Evolutionary conservation across 2,888 invertebrate species (phyloP), one percentile per base, ranked within the genome.

Genomic region (Drosophila lutescens): DNA sequence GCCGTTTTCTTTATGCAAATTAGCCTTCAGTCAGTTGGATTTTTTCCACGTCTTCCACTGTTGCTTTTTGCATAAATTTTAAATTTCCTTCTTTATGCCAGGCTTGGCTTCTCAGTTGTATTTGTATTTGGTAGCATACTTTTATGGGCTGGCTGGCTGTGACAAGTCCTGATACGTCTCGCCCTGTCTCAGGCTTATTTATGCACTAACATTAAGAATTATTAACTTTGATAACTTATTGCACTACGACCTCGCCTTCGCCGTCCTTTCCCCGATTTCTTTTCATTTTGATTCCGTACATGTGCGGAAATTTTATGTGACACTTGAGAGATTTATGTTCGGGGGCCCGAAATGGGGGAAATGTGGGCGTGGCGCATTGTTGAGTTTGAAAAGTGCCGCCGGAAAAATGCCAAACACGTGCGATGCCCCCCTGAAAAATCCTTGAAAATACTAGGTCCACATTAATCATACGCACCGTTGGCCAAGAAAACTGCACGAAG

Each of bases 191-290:
- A 51, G 49, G 73, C 79, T 88, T 86, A 77, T 88, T 83, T 88
- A 88, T 86, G 86, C 88, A 86, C 85, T 79, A 83, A 88, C 85
- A 88, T 88, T 88, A 88, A 76, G 85, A 88, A 86, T 86, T 86
- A 86, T 86, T 86, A 88, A 86, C 88, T 86, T 83, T 86, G 85
- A 86, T 86, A 86, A 86, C 78, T 86, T 86, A 85, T 87, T 79
- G 80, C 84, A 84, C 83, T 78, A 79, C 69, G 50, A 70, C 26
- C 60, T 60, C 55, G 55, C 20, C 66, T 56, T 53, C 47, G 53
- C 50, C 44, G 20, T 41, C 56, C 12, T 15, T 20, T 20, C 20
- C 7, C 71, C 61, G 61, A 51, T 70, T 71, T 62, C 66, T 75
- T 83, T 80, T 68, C 86, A 86, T 82, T 86, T 84, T 81, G 83